phyloP scores from a whole-genome alignment of 30 jellyfish, hydroid and myxozoan genomes.

The Aurelia coerulea region DNA sequence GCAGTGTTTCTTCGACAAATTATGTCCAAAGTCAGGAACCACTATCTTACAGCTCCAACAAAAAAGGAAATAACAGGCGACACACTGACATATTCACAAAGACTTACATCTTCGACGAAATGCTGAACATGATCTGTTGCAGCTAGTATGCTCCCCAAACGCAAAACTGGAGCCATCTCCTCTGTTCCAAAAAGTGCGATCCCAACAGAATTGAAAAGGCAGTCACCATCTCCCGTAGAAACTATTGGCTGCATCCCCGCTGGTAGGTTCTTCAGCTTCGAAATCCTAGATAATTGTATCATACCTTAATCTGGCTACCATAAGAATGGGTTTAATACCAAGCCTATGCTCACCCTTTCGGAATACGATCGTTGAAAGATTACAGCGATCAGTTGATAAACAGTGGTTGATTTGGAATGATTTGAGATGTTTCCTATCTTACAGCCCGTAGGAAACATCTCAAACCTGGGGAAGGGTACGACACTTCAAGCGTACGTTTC shows the following conservation, averaged over 20 bases:
- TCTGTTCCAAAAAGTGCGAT: not conserved
- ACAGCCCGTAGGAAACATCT: too few species aligned
- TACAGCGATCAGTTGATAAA: not conserved
- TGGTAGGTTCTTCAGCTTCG: conserved; percentile 8
- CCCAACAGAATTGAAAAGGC: conserved; percentile 1
- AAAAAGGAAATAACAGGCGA: not conserved
- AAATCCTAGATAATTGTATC: not conserved
- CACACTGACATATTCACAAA: not conserved
- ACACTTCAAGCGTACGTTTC: too few species aligned
- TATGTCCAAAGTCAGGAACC: too few species aligned
- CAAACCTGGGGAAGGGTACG: too few species aligned
- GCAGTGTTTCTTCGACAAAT: too few species aligned
- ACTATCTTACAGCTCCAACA: not conserved
- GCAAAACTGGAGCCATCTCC: not conserved
- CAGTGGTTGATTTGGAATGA: not conserved
- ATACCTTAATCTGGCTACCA: not conserved
- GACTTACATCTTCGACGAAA: conserved; percentile 6
- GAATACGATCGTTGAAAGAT: not conserved
- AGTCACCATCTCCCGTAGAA: conserved; percentile 3
- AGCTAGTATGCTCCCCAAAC: conserved; percentile 4
- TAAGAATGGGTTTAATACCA: not conserved
- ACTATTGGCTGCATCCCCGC: conserved; percentile 11
- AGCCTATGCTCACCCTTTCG: not conserved
- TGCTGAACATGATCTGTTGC: conserved; percentile 1
- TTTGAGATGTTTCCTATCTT: too few species aligned